Evolutionary conservation across 2,797 vertebrate genomes (phyloP).

Genomic region (Phataginus tricuspis): DNA sequence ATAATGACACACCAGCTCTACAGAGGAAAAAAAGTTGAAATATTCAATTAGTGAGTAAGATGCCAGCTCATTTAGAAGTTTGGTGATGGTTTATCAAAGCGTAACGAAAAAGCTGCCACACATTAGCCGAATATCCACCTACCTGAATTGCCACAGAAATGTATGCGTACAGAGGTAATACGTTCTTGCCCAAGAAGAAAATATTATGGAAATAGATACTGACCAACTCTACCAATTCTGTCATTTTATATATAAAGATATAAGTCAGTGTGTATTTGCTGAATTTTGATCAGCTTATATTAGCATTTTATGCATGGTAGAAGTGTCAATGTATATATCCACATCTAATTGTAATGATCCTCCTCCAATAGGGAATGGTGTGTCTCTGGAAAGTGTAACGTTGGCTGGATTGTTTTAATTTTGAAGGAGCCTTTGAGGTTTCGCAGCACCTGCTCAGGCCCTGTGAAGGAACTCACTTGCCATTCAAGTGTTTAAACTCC

Average conservation of each 20-base stretch:
- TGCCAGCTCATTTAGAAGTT: conserved; percentile 31
- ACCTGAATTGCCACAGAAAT: neutral
- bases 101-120: too few relatives aligned
- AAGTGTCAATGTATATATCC: neutral
- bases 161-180: neutral
- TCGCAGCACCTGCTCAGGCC: neutral
- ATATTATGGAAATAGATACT: neutral
- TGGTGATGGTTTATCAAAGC: conserved; percentile 42
- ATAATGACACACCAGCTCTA: conserved; percentile 55
- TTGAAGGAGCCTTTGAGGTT: neutral
- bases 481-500: neutral
- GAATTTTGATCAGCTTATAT: neutral
- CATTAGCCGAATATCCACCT: neutral
- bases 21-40: conserved; percentile 46
- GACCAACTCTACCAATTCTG: neutral
- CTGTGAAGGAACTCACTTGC: neutral
- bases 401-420: neutral
- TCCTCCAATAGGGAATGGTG: neutral
- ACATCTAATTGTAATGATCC: neutral
- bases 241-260: neutral
- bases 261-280: neutral
- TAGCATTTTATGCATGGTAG: neutral
- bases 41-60: conserved; percentile 60
- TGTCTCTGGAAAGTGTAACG: fast-evolving
- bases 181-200: neutral